phyloP scores from a whole-genome alignment of 1,140 invertebrate genomes.

The Zaprionus inermis region DNA sequence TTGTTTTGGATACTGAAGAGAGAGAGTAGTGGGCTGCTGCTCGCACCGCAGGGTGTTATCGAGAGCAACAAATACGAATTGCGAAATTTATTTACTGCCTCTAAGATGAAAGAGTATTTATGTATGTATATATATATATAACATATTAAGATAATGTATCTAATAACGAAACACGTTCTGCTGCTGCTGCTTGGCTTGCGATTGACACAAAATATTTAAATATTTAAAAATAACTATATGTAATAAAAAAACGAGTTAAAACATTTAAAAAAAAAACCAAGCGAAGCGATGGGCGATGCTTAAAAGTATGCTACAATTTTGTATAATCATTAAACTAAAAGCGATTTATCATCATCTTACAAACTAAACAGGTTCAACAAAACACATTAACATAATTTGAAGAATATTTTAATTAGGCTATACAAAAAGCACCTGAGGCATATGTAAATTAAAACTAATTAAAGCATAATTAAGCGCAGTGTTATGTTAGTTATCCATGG shows the following conservation, averaged over 20 bases:
- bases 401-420: conserved; percentile 32
- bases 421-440: conserved; percentile 49
- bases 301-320: conserved; percentile 37
- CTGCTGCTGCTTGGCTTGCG: conserved; percentile 54
- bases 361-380: conserved; percentile 8
- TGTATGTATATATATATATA: background rate
- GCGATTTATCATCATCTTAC: conserved; percentile 16
- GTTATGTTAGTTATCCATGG: conserved; percentile 45
- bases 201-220: conserved; percentile 58
- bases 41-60: background rate
- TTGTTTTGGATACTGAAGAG: conserved; percentile 15
- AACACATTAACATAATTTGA: background rate
- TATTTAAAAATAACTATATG: conserved; percentile 30
- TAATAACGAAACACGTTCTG: conserved; percentile 31
- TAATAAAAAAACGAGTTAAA: background rate
- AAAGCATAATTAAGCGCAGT: conserved; percentile 55
- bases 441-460: conserved; percentile 47
- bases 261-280: conserved; percentile 8
- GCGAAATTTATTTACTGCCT: conserved; percentile 21
- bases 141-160: background rate
- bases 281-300: conserved; percentile 27
- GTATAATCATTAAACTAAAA: conserved; percentile 13
- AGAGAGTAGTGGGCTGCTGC: background rate
- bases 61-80: conserved; percentile 33
- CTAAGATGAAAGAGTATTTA: conserved; percentile 11